These are phyloP conservation scores for Lottia scabra DNA, from an alignment of 2,888 invertebrate species.

Conservation along the genomic window DNA sequence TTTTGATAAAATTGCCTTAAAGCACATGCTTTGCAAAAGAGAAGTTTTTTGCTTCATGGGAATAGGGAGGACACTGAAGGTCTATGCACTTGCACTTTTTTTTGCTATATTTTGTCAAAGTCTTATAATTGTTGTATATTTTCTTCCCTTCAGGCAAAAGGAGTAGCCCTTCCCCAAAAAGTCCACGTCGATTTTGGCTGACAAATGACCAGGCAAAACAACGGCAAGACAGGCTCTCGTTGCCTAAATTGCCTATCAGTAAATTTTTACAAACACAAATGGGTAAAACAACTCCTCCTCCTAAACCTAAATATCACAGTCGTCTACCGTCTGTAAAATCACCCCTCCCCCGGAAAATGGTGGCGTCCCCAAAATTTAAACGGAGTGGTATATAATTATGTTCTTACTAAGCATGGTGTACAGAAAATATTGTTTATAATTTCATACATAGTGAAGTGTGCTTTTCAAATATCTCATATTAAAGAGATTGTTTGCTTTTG, in stretches of 20 bases:
- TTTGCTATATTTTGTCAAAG: not conserved
- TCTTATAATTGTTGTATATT: constrained; percentile 3
- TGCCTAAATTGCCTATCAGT: constrained; percentile 1
- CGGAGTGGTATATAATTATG: constrained; percentile 4
- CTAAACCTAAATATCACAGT: constrained; percentile 3
- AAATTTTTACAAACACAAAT: not conserved
- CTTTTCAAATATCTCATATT: no score
- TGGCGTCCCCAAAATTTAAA: constrained; percentile 4
- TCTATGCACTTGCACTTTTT: no score
- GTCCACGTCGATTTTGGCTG: constrained; percentile 4
- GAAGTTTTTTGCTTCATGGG: no score
- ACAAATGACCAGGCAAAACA: not conserved
- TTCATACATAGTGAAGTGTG: no score
- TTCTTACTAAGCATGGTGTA: constrained; percentile 4
- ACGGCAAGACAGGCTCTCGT: not conserved
- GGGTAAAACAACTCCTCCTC: constrained; percentile 4
- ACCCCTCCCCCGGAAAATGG: constrained; percentile 3
- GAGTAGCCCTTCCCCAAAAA: not conserved
- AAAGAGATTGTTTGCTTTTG: no score
- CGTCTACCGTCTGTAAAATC: constrained; percentile 8
- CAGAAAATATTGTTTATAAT: not conserved
- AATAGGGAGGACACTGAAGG: no score
- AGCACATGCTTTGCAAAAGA: no score
- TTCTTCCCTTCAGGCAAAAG: not conserved
- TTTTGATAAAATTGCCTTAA: no score